These are phyloP conservation scores for Gobiocypris rarus DNA, from an alignment of 2,113 vertebrate genomes.

Conservation along the genomic window DNA sequence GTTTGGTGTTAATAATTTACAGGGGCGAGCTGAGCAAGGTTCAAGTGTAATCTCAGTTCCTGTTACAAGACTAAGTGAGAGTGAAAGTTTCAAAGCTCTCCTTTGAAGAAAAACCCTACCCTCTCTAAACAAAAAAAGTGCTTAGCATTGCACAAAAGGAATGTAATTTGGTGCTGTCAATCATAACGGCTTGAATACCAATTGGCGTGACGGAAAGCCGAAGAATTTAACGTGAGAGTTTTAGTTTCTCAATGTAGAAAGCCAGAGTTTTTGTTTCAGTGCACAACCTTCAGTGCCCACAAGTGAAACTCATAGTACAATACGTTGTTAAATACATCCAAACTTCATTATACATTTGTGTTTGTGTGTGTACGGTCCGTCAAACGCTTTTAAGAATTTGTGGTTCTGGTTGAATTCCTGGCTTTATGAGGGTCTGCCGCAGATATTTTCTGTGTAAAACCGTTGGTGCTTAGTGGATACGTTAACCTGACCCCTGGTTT, in stretches of 20 bases:
- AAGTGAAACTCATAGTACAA: neutral
- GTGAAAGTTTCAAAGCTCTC: conserved; percentile 44
- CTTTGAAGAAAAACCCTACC: conserved; percentile 10
- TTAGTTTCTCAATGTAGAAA: neutral
- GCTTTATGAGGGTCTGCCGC: neutral
- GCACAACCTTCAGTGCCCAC: neutral
- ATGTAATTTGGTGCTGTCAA: conserved; percentile 15
- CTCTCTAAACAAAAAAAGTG: conserved; percentile 42
- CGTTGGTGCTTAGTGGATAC: neutral
- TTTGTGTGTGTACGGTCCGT: neutral
- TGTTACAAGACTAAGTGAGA: conserved; percentile 26
- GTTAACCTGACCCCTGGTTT: neutral
- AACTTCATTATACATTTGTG: neutral
- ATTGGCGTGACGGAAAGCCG: neutral
- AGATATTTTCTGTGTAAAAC: neutral
- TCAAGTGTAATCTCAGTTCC: conserved; percentile 60
- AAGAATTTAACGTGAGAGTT: neutral
- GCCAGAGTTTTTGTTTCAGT: neutral
- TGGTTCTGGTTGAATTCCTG: neutral
- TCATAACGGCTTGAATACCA: neutral
- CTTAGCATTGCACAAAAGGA: conserved; percentile 34
- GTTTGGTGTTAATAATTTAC: conserved; percentile 16
- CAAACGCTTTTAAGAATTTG: neutral
- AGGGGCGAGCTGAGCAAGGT: neutral
- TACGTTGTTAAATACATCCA: too few relatives aligned